Evolutionary conservation across 2,797 vertebrate species (phyloP).

Genomic region (Lepilemur septentrionalis): DNA sequence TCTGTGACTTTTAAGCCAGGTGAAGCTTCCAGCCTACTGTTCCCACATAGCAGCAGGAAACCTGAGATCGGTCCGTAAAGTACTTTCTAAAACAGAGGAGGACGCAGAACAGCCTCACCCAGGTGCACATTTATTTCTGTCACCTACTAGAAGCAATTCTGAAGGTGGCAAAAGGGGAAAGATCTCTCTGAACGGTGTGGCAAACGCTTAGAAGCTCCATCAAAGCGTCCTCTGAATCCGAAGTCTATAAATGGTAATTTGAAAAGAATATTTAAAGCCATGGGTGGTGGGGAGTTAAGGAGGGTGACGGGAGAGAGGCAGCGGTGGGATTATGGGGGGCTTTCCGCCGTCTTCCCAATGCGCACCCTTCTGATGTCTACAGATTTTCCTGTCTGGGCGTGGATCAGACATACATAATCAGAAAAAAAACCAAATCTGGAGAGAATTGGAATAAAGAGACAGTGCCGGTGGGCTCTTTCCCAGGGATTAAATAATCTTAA

Average conservation of each 20-base stretch:
- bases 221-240: neutral
- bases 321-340: neutral
- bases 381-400: neutral
- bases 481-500: neutral
- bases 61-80: neutral
- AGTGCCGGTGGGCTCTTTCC: neutral
- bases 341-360: neutral
- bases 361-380: neutral
- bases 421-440: neutral
- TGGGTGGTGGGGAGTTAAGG: neutral
- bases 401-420: neutral
- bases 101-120: neutral
- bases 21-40: neutral
- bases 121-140: neutral
- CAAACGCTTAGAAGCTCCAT: neutral
- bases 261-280: neutral
- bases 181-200: neutral
- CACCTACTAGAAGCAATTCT: neutral
- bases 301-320: neutral
- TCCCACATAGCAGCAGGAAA: neutral
- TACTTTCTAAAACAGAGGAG: conserved; percentile 20
- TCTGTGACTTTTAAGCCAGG: conserved; percentile 9
- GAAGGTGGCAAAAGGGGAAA: neutral
- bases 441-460: neutral
- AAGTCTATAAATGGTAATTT: neutral